Evolutionary conservation across 2,113 vertebrate species (phyloP).

Genomic region (Phalacrocorax brasilianus): DNA sequence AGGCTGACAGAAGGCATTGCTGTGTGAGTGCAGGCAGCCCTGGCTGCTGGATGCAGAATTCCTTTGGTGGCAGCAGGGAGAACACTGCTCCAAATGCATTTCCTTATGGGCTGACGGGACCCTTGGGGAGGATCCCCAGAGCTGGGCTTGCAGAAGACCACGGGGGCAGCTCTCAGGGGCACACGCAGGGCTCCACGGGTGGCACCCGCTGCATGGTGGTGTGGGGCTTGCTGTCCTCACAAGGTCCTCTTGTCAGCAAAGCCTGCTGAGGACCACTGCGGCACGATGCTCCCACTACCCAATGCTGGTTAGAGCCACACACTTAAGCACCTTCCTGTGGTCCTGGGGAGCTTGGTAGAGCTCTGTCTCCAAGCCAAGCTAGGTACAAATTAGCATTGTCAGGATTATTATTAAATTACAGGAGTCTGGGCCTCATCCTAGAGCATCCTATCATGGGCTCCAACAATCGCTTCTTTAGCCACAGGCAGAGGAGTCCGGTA

Average conservation of each 20-base stretch:
- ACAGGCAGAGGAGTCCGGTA: background rate
- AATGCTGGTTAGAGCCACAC: accelerated
- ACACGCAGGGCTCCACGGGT: accelerated
- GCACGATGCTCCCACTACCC: accelerated
- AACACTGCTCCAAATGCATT: accelerated
- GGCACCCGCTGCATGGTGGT: accelerated
- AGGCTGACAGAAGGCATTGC: accelerated
- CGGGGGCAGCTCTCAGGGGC: accelerated
- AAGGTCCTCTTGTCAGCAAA: no score
- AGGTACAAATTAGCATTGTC: no score
- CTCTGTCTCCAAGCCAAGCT: background rate
- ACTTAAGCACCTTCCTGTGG: accelerated
- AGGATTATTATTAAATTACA: background rate
- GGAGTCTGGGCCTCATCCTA: background rate
- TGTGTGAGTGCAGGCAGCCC: no score
- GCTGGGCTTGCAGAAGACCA: accelerated
- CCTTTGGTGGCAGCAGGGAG: background rate
- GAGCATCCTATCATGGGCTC: background rate
- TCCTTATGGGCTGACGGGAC: accelerated
- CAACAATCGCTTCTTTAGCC: background rate
- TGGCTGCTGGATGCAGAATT: background rate
- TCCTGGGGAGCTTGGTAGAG: background rate
- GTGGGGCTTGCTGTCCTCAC: accelerated
- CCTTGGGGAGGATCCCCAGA: background rate
- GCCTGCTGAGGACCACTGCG: accelerated